These are phyloP conservation scores for Xyliphius kryptos DNA, from an alignment of 2,113 vertebrate species.

Conservation along the genomic window DNA sequence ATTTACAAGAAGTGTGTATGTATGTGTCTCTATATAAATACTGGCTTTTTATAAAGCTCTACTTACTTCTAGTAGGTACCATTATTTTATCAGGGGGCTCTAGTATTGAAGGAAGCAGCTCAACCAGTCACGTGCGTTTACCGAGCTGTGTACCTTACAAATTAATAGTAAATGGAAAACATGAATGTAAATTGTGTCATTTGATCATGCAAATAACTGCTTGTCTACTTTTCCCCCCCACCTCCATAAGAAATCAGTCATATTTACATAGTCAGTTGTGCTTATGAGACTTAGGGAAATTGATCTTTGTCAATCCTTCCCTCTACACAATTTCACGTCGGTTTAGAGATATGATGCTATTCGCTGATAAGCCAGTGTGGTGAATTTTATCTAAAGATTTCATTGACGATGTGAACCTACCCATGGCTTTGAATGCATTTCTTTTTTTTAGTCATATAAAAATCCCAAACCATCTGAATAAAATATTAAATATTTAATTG, in stretches of 20 bases:
- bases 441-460: conserved; percentile 13
- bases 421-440: conserved; percentile 5
- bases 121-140: conserved; percentile 35
- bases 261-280: conserved; percentile 63
- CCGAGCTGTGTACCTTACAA: conserved; percentile 37
- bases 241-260: conserved; percentile 52
- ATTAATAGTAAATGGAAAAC: conserved; percentile 62
- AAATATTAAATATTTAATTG: conserved; percentile 47
- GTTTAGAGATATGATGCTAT: not conserved
- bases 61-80: too few relatives aligned
- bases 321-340: not conserved
- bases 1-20: too few relatives aligned
- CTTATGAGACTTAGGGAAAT: conserved; percentile 54
- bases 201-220: conserved; percentile 64
- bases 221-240: conserved; percentile 52
- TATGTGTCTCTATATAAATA: too few relatives aligned
- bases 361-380: conserved; percentile 36
- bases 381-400: conserved; percentile 17
- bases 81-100: too few relatives aligned
- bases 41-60: too few relatives aligned
- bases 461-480: conserved; percentile 48
- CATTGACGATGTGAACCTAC: conserved; percentile 23
- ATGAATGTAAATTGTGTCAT: conserved; percentile 60
- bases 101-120: too few relatives aligned
- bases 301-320: conserved; percentile 9